Evolutionary conservation across 2,888 invertebrate genomes (phyloP).

Genomic region (Caenorhabditis sp.): DNA sequence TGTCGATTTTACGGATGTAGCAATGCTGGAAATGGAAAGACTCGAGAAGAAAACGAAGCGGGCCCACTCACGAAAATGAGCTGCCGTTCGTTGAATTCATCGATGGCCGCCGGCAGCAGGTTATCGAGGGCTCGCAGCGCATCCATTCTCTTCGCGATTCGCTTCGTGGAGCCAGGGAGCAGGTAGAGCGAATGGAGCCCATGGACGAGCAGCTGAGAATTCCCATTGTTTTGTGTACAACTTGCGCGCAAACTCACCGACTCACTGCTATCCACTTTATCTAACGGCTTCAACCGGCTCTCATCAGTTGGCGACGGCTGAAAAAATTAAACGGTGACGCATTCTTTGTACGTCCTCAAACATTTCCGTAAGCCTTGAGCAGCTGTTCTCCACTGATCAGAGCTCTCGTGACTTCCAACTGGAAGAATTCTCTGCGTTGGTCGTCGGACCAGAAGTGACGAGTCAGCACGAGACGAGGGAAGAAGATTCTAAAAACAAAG

Average conservation of each 20-base stretch:
- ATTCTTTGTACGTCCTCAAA: background rate
- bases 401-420: slow-evolving; percentile 57
- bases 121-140: slow-evolving; percentile 52
- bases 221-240: too few relatives aligned
- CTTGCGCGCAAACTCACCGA: slow-evolving; percentile 38
- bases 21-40: slow-evolving; percentile 55
- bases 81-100: slow-evolving; percentile 58
- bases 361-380: slow-evolving; percentile 34
- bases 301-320: slow-evolving; percentile 33
- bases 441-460: slow-evolving; percentile 76
- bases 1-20: slow-evolving; percentile 69
- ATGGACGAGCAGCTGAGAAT: slow-evolving; percentile 39
- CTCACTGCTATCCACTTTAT: slow-evolving; percentile 40
- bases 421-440: slow-evolving; percentile 71
- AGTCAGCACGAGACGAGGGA: slow-evolving; percentile 75
- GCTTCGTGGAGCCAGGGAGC: slow-evolving; percentile 45
- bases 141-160: slow-evolving; percentile 46
- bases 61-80: slow-evolving; percentile 61
- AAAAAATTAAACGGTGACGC: background rate
- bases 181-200: slow-evolving; percentile 52
- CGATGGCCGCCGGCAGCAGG: slow-evolving; percentile 30
- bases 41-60: background rate
- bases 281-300: slow-evolving; percentile 30
- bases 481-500: slow-evolving; percentile 72
- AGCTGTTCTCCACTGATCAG: slow-evolving; percentile 49